Base-by-base conservation (phyloP, 1,140 invertebrate species). In the Panonychus citri region DNA sequence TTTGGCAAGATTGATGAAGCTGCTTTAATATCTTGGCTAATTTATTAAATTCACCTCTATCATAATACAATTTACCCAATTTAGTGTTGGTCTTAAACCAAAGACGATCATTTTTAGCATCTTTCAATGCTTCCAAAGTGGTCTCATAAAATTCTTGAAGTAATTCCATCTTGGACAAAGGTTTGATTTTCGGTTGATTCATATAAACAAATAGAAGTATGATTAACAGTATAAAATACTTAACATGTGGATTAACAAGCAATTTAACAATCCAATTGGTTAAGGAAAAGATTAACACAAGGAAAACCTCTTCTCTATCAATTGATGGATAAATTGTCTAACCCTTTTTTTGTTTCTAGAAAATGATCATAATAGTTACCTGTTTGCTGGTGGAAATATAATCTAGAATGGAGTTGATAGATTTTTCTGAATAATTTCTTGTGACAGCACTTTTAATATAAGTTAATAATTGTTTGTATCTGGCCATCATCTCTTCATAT, bases 71-170 rank as follows among this genome's bases (percentile, higher is more conserved):
- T 70, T 99, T 99, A 25, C 64, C 95, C 60, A 99, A 71, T 74
- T 99, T 99, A 2, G 91, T 97, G 68, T 98, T 98, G 7, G 95
- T 99, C 74, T 99, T 98, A 69, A 99, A 99, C 95, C 95, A 99
- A 37, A 98, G 71, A 62, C 95, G 76, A 72, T 99, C 95, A 74
- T 99, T 99, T 70, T 97, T 97, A 0, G 91, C 89, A 78, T 97
- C 89, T 70, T 93, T 94, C 53, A 98, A 73, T 34, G 93, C 91
- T 72, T 98, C 91, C 66, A 98, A 73, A 3, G 93, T 98, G 26
- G 93, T 98, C 74, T 98, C 90, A 74, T 98, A 99, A 70, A 99
- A 98, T 69, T 98, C 85, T 77, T 98, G 94, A 26, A 99, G 70
- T n/a, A 99, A 71, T 68, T 93, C 88, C 89, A 97, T 98, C 85